These are phyloP conservation scores for Cebus imitator DNA, from an alignment of 2,113 vertebrate genomes.

Conservation along the genomic window DNA sequence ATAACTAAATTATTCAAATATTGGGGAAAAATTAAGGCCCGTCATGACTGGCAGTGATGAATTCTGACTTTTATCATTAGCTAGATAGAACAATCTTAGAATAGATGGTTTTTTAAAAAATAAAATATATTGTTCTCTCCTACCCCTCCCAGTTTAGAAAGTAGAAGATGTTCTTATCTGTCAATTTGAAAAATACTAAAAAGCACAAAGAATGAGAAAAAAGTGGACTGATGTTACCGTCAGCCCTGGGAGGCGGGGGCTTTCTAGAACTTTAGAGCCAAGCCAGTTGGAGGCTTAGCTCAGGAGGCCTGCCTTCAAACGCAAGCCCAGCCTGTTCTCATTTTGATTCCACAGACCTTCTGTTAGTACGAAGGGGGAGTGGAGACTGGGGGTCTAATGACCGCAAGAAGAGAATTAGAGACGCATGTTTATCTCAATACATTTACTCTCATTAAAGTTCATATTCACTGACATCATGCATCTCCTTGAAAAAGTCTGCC, in stretches of 20 bases:
- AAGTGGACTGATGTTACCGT: neutral
- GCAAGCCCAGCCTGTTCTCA: constrained; percentile 67
- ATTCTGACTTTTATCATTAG: neutral
- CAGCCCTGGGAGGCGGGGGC: neutral
- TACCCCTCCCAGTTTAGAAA: neutral
- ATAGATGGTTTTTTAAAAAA: neutral
- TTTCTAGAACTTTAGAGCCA: neutral
- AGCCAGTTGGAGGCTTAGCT: neutral
- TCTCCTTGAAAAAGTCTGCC: constrained; percentile 77
- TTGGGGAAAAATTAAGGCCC: neutral
- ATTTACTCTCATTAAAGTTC: constrained; percentile 79
- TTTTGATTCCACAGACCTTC: constrained; percentile 67
- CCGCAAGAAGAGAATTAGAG: constrained; percentile 75
- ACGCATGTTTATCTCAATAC: constrained; percentile 77
- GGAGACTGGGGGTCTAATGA: constrained; percentile 55
- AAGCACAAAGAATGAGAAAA: neutral
- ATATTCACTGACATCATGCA: constrained; percentile 79
- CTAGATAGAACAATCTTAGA: neutral
- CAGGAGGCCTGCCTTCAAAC: constrained; percentile 50
- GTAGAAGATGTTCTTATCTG: neutral
- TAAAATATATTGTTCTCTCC: neutral
- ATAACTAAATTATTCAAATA: constrained; percentile 30
- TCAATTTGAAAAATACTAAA: neutral
- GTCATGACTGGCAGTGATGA: neutral
- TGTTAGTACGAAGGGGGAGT: constrained; percentile 60